Conservation (phyloP, 2,113 vertebrate genomes). For the Atrichornis clamosus region DNA sequence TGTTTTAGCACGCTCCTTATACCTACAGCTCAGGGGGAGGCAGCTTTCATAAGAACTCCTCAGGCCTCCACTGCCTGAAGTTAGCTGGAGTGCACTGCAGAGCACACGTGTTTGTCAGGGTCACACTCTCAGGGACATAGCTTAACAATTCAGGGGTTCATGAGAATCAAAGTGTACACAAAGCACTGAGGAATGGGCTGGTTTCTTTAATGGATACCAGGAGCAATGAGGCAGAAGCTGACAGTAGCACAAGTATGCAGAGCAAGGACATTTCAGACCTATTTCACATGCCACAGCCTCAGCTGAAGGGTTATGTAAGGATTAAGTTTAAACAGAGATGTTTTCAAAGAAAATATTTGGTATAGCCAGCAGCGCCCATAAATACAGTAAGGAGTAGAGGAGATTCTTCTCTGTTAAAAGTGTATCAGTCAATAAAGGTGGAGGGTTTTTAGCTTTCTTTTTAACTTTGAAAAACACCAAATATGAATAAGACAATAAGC, state of each 20-base stretch:
- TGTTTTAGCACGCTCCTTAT: background rate
- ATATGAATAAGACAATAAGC: background rate
- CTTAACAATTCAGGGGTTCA: background rate
- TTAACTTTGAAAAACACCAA: background rate
- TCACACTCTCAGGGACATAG: background rate
- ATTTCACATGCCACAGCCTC: background rate
- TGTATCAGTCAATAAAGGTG: background rate
- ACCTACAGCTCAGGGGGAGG: background rate
- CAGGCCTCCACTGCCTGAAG: background rate
- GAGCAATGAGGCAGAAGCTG: background rate
- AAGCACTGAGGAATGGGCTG: background rate
- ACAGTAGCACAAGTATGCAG: background rate
- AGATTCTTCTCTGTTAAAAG: background rate
- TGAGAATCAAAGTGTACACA: background rate
- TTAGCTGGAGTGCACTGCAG: background rate
- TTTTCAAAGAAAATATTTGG: slow-evolving; percentile 9
- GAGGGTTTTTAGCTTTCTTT: background rate
- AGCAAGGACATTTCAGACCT: background rate
- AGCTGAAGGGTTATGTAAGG: background rate
- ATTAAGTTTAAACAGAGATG: slow-evolving; percentile 4
- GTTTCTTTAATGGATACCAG: background rate
- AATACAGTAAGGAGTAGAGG: background rate
- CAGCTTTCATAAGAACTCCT: background rate
- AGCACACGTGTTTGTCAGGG: background rate
- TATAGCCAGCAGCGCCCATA: background rate